These are phyloP conservation scores for Pogonophryne albipinna DNA, from an alignment of 2,797 vertebrate species.

Conservation along the genomic window DNA sequence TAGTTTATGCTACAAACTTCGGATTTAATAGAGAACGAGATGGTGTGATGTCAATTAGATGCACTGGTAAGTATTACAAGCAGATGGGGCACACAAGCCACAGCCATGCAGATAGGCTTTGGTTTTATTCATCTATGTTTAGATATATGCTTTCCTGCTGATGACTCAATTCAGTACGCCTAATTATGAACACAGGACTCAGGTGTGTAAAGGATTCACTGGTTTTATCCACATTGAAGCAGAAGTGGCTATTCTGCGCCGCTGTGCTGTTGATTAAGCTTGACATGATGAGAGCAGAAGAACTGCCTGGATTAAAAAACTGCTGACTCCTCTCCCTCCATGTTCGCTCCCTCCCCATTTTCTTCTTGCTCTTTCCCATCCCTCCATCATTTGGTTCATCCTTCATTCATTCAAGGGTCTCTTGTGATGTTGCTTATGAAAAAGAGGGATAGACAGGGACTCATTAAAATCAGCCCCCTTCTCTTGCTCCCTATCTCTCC, in stretches of 20 bases:
- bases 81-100: no score
- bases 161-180: no score
- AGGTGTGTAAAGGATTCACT: conserved; percentile 24
- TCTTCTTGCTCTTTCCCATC: conserved; percentile 34
- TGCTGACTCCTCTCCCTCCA: conserved; percentile 69
- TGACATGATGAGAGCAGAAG: conserved; percentile 66
- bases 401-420: conserved; percentile 57
- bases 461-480: conserved; percentile 60
- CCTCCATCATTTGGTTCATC: conserved; percentile 35
- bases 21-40: no score
- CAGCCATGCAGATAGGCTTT: no score
- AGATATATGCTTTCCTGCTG: no score
- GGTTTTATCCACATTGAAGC: conserved; percentile 39
- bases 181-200: background rate
- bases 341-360: conserved; percentile 37
- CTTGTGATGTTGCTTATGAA: conserved; percentile 59
- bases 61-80: no score
- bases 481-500: conserved; percentile 41
- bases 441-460: conserved; percentile 52
- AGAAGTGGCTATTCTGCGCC: conserved; percentile 49
- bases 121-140: no score
- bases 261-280: conserved; percentile 62
- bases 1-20: no score
- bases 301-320: conserved; percentile 72
- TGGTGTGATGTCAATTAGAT: no score